Evolutionary conservation across 2,888 invertebrate genomes (phyloP).

Genomic region (Mythimna impura): DNA sequence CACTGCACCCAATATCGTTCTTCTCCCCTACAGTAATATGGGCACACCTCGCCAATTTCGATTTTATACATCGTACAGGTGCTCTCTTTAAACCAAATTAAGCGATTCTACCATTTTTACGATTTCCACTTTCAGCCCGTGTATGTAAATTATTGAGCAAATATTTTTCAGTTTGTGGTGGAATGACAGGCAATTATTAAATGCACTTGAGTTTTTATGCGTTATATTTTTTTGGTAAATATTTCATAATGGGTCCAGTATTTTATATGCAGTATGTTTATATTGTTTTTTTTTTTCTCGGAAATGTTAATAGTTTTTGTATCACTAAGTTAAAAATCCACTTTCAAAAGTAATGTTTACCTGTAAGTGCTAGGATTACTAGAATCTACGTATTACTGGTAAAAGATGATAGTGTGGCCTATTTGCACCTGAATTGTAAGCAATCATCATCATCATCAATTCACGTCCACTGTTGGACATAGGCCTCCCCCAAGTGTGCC

Average conservation of each 20-base stretch:
- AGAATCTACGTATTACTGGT: not conserved
- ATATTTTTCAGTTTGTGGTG: conserved; percentile 45
- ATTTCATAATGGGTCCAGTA: not conserved
- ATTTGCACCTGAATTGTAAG: too few relatives aligned
- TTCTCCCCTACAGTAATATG: conserved; percentile 11
- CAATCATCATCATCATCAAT: too few relatives aligned
- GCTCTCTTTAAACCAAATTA: conserved; percentile 61
- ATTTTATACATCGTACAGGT: conserved; percentile 56
- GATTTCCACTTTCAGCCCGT: conserved; percentile 30
- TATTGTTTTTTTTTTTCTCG: not conserved
- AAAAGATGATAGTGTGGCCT: too few relatives aligned
- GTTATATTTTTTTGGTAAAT: conserved; percentile 9
- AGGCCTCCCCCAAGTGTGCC: too few relatives aligned
- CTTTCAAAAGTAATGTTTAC: not conserved
- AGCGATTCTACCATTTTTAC: conserved; percentile 55
- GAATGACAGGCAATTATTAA: conserved; percentile 39
- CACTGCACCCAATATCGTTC: conserved; percentile 28
- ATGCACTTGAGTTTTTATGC: conserved; percentile 14
- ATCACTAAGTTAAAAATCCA: not conserved
- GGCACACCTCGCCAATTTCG: conserved; percentile 24
- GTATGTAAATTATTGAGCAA: conserved; percentile 55
- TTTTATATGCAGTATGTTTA: not conserved
- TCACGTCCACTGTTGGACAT: too few relatives aligned
- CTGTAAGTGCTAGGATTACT: not conserved
- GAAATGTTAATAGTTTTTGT: not conserved